Percentiles rank a stretch among this genome's conserved stretches.
Evolutionary conservation across 2,113 vertebrate genomes (phyloP).

Genomic region (Chlorodrepanis virens): DNA sequence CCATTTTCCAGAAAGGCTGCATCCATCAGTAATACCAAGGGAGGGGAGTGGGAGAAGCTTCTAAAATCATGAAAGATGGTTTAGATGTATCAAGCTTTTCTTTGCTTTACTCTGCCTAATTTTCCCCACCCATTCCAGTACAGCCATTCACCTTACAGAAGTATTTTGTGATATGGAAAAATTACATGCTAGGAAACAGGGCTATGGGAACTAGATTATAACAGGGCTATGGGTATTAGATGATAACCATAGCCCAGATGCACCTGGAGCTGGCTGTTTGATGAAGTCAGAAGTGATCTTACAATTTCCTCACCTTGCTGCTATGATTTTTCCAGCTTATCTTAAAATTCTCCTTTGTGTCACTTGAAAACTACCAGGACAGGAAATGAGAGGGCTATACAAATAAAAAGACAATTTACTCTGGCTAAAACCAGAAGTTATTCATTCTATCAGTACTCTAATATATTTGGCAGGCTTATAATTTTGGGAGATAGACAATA

Average conservation of each 20-base stretch:
- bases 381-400: neutral
- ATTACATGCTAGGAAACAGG: neutral
- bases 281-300: neutral
- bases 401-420: neutral
- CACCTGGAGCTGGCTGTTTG: neutral
- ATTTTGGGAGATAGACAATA: neutral
- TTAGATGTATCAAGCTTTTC: neutral
- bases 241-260: neutral
- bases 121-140: neutral
- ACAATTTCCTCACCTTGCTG: neutral
- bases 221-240: neutral
- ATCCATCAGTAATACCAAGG: neutral
- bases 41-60: neutral
- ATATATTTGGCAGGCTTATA: neutral
- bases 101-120: neutral
- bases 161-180: neutral
- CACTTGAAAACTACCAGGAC: neutral
- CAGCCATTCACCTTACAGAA: neutral
- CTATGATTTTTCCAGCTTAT: neutral
- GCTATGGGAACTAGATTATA: neutral
- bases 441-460: neutral
- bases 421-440: neutral
- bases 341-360: neutral
- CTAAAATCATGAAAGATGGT: constrained; percentile 7
- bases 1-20: constrained; percentile 31